phyloP scores from a whole-genome alignment of 2,113 vertebrate species.

The Trematocara zebra region DNA sequence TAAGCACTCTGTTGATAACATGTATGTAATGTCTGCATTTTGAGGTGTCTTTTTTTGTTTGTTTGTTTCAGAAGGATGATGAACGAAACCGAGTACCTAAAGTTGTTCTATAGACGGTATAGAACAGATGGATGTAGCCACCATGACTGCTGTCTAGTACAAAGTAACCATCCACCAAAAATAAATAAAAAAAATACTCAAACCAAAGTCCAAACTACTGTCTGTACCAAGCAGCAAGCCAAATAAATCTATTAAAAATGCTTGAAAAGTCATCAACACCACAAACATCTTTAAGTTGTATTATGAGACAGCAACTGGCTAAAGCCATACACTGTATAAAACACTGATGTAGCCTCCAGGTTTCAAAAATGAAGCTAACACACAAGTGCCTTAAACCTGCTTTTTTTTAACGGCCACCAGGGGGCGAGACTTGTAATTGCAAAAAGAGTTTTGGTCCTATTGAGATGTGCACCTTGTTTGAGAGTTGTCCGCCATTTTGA shows the following conservation, averaged over 20 bases:
- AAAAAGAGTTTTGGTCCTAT: not conserved
- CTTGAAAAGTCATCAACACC: not conserved
- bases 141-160: not conserved
- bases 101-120: fast-evolving
- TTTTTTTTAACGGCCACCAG: not conserved
- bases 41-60: not conserved
- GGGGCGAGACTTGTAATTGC: not conserved
- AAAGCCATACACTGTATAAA: not conserved
- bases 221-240: not conserved
- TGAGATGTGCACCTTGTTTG: not conserved
- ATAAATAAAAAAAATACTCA: not conserved
- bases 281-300: not conserved
- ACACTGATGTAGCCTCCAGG: not conserved
- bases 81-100: not conserved
- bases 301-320: not conserved
- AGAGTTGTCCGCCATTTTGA: not conserved
- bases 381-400: not conserved
- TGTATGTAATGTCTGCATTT: not conserved
- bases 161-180: not conserved
- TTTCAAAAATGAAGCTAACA: not conserved
- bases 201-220: not conserved
- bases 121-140: not conserved
- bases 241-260: not conserved
- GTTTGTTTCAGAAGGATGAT: not conserved
- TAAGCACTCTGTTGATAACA: not conserved